Evolutionary conservation across 1,140 invertebrate species (phyloP).

Genomic region (Gryllus bimaculatus): DNA sequence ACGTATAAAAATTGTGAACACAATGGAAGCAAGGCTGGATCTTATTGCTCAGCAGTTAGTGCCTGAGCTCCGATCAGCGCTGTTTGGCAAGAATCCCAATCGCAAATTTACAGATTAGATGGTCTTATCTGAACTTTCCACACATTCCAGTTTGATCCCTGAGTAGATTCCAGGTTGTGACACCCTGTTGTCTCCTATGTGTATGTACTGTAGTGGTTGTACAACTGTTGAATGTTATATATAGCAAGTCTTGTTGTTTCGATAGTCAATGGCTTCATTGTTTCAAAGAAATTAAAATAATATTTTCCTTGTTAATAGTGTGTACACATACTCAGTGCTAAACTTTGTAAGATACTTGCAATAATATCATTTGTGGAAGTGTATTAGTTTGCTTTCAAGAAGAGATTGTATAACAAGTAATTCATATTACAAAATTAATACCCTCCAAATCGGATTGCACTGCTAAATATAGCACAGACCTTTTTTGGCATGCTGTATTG

Average conservation of each 20-base stretch:
- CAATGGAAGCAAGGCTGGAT: constrained; percentile 87
- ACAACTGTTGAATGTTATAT: not conserved
- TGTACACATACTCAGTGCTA: no score
- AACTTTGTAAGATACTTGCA: no score
- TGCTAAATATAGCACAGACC: no score
- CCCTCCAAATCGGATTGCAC: no score
- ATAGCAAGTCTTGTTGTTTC: not conserved
- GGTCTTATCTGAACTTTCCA: not conserved
- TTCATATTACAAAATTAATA: no score
- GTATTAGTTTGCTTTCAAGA: no score
- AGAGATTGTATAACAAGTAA: no score
- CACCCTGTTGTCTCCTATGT: not conserved
- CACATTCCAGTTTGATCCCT: constrained; percentile 8
- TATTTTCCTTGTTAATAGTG: no score
- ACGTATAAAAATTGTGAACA: constrained; percentile 87
- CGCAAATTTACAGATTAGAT: constrained; percentile 91
- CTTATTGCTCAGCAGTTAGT: constrained; percentile 88
- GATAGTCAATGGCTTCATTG: not conserved
- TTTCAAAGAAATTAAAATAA: not conserved
- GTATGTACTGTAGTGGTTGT: not conserved
- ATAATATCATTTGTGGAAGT: no score
- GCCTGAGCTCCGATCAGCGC: constrained; percentile 83
- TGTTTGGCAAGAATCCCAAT: constrained; percentile 92
- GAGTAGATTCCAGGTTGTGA: not conserved
- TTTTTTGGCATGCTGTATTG: no score